Conservation (phyloP, 2,888 invertebrate species). For the Heliothis peltigera region DNA sequence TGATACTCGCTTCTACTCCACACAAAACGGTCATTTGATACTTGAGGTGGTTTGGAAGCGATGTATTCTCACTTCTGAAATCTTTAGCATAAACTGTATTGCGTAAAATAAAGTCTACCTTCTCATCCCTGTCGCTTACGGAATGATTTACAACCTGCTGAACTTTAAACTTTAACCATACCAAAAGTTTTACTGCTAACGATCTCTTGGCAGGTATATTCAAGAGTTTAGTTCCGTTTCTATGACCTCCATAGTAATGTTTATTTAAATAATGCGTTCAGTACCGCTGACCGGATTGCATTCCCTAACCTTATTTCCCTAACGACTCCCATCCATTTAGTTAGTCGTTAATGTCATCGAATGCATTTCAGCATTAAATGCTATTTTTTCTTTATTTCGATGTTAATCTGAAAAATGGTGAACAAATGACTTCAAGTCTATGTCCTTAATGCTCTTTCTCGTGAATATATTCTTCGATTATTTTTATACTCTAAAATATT, state of each 20-base stretch:
- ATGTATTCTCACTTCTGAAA: no score
- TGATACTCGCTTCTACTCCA: no score
- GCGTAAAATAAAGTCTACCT: no score
- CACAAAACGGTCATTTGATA: no score
- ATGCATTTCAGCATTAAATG: constrained; percentile 36
- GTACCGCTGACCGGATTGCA: neutral
- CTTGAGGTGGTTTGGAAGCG: no score
- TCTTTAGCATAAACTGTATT: no score
- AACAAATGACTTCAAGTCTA: no score
- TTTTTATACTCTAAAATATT: no score
- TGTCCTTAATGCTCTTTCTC: no score
- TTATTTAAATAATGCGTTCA: constrained; percentile 1
- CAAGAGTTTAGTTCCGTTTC: neutral
- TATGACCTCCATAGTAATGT: neutral
- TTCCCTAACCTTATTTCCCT: constrained; percentile 39
- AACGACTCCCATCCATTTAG: constrained; percentile 49
- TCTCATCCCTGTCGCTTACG: neutral
- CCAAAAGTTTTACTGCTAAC: neutral
- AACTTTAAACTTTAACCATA: neutral
- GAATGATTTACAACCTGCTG: neutral
- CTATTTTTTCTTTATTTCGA: neutral
- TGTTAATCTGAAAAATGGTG: no score
- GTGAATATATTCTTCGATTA: no score
- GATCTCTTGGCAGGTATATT: neutral
- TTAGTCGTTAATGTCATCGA: constrained; percentile 41